Percentiles rank a stretch among this genome's conserved stretches.
Evolutionary conservation across 2,797 vertebrate genomes (phyloP).

Genomic region (Pterois miles): DNA sequence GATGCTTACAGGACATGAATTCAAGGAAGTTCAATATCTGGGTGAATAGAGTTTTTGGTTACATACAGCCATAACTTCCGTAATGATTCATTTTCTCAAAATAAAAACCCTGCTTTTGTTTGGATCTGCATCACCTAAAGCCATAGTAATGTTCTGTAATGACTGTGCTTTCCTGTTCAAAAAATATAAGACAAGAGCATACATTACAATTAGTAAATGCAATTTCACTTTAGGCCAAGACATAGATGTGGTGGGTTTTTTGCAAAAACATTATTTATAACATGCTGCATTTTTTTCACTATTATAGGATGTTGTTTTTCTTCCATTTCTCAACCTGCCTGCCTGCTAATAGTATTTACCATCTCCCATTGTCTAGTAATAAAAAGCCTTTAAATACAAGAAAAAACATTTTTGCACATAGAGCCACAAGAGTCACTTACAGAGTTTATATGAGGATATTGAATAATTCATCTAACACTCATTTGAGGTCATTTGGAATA

Average conservation of each 20-base stretch:
- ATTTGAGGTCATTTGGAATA: conserved; percentile 7
- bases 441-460: background rate
- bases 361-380: conserved; percentile 20
- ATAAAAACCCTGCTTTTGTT: background rate
- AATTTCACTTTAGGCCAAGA: background rate
- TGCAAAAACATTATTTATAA: background rate
- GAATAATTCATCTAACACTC: conserved; percentile 23
- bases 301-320: background rate
- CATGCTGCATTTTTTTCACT: background rate
- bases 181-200: background rate
- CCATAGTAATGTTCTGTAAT: background rate
- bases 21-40: background rate
- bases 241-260: background rate
- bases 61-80: background rate
- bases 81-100: background rate
- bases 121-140: background rate
- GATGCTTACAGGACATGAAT: background rate
- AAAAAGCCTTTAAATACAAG: conserved; percentile 16
- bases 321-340: background rate
- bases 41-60: background rate
- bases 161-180: background rate
- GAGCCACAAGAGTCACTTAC: background rate
- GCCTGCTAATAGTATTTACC: conserved; percentile 10
- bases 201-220: background rate
- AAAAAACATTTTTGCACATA: background rate